These are phyloP conservation scores for Agonum fuliginosum DNA, from an alignment of 2,888 invertebrate species.

Conservation along the genomic window DNA sequence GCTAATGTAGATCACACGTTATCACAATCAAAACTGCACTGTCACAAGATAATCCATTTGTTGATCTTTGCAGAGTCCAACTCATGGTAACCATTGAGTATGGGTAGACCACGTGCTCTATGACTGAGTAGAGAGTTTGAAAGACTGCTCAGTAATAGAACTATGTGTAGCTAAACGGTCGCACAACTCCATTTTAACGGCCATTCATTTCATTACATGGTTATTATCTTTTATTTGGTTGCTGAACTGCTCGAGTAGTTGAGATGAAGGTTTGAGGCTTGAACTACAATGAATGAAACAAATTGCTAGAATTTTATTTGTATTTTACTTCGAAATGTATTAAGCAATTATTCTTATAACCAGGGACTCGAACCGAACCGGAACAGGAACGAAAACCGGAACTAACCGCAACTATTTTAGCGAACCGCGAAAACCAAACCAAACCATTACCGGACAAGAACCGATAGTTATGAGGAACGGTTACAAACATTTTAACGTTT, in stretches of 20 bases:
- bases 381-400: no score
- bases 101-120: not conserved
- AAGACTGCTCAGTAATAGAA: no score
- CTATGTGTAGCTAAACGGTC: not conserved
- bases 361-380: no score
- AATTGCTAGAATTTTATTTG: no score
- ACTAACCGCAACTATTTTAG: no score
- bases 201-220: conserved; percentile 34
- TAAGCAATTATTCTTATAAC: no score
- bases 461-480: no score
- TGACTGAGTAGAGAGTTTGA: not conserved
- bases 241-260: not conserved
- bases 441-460: no score
- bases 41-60: conserved; percentile 17
- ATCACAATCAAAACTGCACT: conserved; percentile 31
- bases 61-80: not conserved
- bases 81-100: not conserved
- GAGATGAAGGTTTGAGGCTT: not conserved
- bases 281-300: no score
- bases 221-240: conserved; percentile 34
- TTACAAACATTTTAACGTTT: no score
- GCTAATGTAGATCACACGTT: conserved; percentile 19
- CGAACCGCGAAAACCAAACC: no score
- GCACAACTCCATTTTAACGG: conserved; percentile 23
- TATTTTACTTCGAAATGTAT: no score